Conservation (phyloP, 92 coral and sea anemone species). For the Paramuricea clavata region DNA sequence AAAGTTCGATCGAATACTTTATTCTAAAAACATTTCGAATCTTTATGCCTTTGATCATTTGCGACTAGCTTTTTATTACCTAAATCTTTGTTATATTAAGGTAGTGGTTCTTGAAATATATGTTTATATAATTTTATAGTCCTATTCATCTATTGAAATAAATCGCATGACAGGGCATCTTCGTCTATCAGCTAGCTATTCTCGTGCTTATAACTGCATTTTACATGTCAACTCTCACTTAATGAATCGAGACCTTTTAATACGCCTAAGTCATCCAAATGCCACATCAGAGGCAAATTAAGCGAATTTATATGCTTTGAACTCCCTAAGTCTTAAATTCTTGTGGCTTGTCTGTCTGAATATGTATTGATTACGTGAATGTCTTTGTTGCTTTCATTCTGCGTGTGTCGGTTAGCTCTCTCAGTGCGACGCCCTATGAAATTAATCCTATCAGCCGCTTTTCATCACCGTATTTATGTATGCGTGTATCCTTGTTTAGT, state of each 20-base stretch:
- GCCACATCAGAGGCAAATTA: constrained; percentile 6
- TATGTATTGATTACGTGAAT: neutral
- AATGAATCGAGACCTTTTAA: constrained; percentile 12
- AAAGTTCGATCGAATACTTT: neutral
- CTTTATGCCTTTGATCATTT: constrained; percentile 6
- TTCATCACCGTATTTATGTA: constrained; percentile 99
- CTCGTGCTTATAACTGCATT: constrained; percentile 20
- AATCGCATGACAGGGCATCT: neutral
- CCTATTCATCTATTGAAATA: constrained; percentile 30
- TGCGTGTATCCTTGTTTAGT: constrained; percentile 86
- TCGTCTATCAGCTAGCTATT: neutral
- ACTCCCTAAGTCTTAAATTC: neutral
- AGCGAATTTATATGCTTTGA: neutral
- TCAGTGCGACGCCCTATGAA: constrained; percentile 88
- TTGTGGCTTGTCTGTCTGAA: constrained; percentile 7
- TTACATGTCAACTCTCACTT: constrained; percentile 17
- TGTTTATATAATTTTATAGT: neutral
- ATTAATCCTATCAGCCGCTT: constrained; percentile 99
- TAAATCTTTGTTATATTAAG: neutral
- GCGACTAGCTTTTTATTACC: neutral
- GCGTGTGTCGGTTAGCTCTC: constrained; percentile 26
- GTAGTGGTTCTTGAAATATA: neutral
- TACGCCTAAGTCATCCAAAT: neutral
- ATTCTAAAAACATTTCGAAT: neutral
- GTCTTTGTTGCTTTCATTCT: constrained; percentile 12